Base-by-base conservation (phyloP, 2,797 vertebrate genomes). In the Thaleichthys pacificus region DNA sequence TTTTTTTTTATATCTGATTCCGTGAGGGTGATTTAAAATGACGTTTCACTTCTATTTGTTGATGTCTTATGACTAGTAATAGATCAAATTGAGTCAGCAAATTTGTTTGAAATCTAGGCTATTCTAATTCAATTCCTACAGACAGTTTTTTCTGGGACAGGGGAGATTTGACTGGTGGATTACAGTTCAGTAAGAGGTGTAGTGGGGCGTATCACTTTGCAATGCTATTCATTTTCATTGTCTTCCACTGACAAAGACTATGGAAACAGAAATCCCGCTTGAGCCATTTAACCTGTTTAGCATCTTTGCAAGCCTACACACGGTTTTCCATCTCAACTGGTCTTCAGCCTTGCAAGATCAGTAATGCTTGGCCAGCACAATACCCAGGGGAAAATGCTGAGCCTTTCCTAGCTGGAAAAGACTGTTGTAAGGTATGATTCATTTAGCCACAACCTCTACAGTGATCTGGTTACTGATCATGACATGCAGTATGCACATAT, bases 61-160 rank as follows among this genome's bases (percentile, higher is more conserved):
- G n/a, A 66, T 21, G 42, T 26, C 64, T 66, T 38, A 47, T 49
- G 22, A 49, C 42, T 64, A n/a, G 62, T 64, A 3, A 42, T 35
- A 80, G 82, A 69, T 85, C 82, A 35, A 49, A 75, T 75, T 61
- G 82, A 89, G 77, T 88, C 83, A 85, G 80, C 84, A 75, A 24
- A 71, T 87, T 87, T 64, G 42, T 26, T 61, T 61, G 12, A 61
- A 61, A 26, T 61, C 60, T 14, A 24, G 26, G 14, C 49, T 21
- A 21, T 15, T 19, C 24, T 35, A 47, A 61, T 69, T 70, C 11
- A 56, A 67, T 79, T 79, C 28, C 24, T 66, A 14, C 42, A 49
- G 2, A 61, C 47, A 70, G 61, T 82, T 81, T 71, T 82, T 66
- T 86, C 14, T 24, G 17, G 21, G 62, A 72, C 9, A 67, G 49